These are phyloP conservation scores for Diuraphis noxia DNA, from an alignment of 1,140 invertebrate genomes.

Conservation along the genomic window DNA sequence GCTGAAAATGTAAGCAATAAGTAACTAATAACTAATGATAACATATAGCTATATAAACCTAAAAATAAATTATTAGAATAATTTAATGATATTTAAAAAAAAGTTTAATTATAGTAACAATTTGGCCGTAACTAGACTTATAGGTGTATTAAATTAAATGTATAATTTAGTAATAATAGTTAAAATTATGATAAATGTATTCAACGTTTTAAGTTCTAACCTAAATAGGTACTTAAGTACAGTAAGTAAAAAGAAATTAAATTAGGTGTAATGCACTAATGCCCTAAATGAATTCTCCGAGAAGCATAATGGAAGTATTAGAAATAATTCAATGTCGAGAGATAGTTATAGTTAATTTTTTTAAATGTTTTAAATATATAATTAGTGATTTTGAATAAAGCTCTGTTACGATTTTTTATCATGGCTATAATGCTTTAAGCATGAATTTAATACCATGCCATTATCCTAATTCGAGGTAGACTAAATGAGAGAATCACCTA, in stretches of 20 bases:
- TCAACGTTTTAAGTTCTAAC: no score
- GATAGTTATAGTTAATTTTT: background rate
- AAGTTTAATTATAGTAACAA: background rate
- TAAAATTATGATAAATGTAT: no score
- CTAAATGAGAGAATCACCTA: background rate
- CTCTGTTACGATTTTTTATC: background rate
- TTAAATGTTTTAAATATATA: background rate
- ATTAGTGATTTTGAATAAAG: background rate
- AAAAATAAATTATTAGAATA: background rate
- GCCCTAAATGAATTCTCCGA: no score
- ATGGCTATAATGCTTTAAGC: background rate
- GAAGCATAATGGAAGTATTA: background rate
- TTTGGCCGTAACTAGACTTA: background rate
- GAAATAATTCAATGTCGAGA: background rate
- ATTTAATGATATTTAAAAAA: background rate
- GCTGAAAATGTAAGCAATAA: background rate
- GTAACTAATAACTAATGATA: no score
- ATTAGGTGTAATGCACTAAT: no score
- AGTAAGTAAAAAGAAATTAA: no score
- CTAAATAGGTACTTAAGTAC: no score
- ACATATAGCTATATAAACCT: background rate
- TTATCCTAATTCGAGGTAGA: background rate
- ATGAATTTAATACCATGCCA: no score
- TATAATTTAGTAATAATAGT: no score
- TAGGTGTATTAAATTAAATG: background rate